Conservation (phyloP, 2,113 vertebrate genomes). For the Formicarius rufipectus region DNA sequence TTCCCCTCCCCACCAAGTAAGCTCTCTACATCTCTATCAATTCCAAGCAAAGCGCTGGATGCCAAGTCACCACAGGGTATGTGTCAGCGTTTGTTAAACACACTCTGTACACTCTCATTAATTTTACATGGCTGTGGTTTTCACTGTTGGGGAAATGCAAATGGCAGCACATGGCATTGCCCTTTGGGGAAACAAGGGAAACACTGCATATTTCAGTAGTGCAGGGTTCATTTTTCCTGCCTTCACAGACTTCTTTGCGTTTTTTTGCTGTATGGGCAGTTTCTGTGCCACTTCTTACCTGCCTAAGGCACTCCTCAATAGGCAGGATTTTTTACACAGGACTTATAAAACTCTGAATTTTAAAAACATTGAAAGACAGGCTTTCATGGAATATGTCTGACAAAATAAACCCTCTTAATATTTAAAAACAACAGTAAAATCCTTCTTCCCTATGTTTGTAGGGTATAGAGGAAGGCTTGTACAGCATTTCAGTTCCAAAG, state of each 20-base stretch:
- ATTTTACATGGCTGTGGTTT: constrained; percentile 28
- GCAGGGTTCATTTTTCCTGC: not conserved
- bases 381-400: not conserved
- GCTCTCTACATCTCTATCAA: not conserved
- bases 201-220: not conserved
- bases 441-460: rapidly evolving
- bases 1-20: not conserved
- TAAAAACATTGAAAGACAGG: not conserved
- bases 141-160: constrained; percentile 19
- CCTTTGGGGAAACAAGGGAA: not conserved
- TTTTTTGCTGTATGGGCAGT: not conserved
- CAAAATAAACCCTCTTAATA: not conserved
- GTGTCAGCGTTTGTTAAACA: constrained; percentile 39
- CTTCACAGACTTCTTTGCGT: not conserved
- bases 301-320: not conserved
- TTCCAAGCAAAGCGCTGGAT: not conserved
- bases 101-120: constrained; percentile 8
- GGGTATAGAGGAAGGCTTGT: not conserved
- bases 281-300: not conserved
- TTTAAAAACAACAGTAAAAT: not conserved
- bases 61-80: constrained; percentile 29
- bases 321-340: not conserved
- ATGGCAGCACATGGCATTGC: constrained; percentile 1
- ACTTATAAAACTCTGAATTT: not conserved
- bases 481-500: not conserved